Conservation (phyloP, 2,113 vertebrate species). For the Ictalurus furcatus region DNA sequence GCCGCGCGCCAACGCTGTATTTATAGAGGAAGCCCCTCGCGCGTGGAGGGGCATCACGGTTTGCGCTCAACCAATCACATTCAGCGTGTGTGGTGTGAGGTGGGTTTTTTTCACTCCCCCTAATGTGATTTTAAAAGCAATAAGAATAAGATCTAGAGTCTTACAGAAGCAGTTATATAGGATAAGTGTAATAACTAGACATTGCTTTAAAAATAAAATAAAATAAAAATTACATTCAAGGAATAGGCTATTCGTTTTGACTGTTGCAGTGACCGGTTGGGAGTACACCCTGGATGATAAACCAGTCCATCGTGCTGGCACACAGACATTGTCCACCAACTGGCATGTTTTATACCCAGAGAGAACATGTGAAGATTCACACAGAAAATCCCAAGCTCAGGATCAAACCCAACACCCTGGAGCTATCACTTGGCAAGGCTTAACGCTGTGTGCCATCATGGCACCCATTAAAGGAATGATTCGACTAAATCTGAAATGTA, state of each 20-base stretch:
- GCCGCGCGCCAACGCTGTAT: conserved; percentile 30
- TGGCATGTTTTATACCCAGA: background rate
- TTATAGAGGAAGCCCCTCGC: conserved; percentile 57
- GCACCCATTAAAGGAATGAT: background rate
- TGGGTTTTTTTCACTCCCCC: background rate
- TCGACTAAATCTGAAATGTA: background rate
- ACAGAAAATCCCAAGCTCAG: background rate
- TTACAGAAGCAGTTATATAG: background rate
- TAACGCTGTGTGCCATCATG: background rate
- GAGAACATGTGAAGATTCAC: background rate
- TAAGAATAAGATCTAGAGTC: background rate
- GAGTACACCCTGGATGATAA: background rate
- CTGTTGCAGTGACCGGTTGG: background rate
- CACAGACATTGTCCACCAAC: background rate
- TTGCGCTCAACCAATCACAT: conserved; percentile 52
- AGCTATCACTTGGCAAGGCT: background rate
- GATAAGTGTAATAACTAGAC: background rate
- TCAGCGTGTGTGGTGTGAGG: background rate
- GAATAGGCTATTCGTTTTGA: background rate
- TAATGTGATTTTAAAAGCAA: background rate
- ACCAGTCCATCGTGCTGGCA: background rate
- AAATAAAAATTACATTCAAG: background rate
- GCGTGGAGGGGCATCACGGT: conserved; percentile 56
- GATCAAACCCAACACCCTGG: background rate
- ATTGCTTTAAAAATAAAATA: too few species aligned